Conservation (phyloP, 53 echinoderm and acorn worm species). For the Stichopus horrens region DNA sequence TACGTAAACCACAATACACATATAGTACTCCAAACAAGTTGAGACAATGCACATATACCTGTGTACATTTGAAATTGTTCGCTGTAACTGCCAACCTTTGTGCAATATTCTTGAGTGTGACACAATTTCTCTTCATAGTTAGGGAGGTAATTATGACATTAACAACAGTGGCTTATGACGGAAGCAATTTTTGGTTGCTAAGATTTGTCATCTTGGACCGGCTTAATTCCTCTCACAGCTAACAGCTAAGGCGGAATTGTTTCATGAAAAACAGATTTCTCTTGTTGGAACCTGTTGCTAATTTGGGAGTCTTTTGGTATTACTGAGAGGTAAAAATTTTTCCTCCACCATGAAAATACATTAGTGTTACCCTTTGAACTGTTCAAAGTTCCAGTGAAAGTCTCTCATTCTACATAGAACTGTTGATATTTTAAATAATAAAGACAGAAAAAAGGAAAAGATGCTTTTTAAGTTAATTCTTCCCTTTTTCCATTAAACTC, state of each 20-base stretch:
- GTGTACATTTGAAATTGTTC: no score
- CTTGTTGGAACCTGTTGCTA: not conserved
- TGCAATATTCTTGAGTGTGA: not conserved
- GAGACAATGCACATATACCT: no score
- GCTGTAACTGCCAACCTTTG: not conserved
- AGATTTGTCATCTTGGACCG: not conserved
- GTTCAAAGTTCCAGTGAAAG: no score
- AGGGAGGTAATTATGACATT: not conserved
- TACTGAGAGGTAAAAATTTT: not conserved
- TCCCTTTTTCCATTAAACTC: no score
- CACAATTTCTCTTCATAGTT: not conserved
- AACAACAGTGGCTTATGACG: slow-evolving; percentile 4
- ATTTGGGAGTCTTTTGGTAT: not conserved
- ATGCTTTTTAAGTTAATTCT: no score
- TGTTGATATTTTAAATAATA: no score
- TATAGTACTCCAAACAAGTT: no score
- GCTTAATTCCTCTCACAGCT: not conserved
- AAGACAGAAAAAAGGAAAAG: no score
- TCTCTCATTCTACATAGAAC: no score
- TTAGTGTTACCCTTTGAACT: no score
- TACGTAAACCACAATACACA: no score
- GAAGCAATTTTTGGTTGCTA: slow-evolving; percentile 15
- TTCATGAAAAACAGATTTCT: not conserved
- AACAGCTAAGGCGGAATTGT: not conserved
- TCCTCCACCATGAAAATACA: not conserved